Evolutionary conservation across 2,797 vertebrate genomes (phyloP).

Genomic region (Lerista edwardsae): DNA sequence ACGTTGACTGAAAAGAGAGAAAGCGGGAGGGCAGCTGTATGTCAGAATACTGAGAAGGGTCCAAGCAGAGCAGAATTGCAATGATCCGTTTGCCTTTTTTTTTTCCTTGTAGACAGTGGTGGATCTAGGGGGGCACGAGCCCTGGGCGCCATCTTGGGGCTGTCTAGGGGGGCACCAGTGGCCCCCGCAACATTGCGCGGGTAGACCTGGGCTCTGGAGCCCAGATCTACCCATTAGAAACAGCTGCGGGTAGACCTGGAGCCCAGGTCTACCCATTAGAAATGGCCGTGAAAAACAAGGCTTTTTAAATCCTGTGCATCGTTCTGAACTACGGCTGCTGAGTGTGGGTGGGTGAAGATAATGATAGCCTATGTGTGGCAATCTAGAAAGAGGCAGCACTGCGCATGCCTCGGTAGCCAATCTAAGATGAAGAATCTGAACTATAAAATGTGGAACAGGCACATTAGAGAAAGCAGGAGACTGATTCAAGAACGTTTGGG

Average conservation of each 20-base stretch:
- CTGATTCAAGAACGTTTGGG: not conserved
- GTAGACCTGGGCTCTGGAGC: no score
- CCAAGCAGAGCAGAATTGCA: not conserved
- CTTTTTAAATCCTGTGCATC: not conserved
- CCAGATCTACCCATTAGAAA: no score
- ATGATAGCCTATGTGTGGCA: not conserved
- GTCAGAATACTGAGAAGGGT: constrained; percentile 1
- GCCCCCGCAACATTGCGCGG: no score
- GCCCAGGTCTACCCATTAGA: no score
- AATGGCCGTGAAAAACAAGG: not conserved
- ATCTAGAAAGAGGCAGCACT: no score
- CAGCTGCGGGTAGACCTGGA: no score
- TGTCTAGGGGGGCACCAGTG: not conserved
- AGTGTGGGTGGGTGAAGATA: not conserved
- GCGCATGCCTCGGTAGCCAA: no score
- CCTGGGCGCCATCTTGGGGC: no score
- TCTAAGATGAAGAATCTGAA: no score
- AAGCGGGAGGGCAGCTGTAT: fast-evolving
- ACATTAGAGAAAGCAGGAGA: no score
- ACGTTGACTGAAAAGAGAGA: constrained; percentile 86
- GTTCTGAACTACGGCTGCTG: not conserved
- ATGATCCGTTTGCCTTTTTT: not conserved
- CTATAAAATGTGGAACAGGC: not conserved
- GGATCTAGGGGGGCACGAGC: no score
- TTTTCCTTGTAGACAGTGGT: fast-evolving